Conservation (phyloP, 2,888 invertebrate species). For the Nomada flava region DNA sequence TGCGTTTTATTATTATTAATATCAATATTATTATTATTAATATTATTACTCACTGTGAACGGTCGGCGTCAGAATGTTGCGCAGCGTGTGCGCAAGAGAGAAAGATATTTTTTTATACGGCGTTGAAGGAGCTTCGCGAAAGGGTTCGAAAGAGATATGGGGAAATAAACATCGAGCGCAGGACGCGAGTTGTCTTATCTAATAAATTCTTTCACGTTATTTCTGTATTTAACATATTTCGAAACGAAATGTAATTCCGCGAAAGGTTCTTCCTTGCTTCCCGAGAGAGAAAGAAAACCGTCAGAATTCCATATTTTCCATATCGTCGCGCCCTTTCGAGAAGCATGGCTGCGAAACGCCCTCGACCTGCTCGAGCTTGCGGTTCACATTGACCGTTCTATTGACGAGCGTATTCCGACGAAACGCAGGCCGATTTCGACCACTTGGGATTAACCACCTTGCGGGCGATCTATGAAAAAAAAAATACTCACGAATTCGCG, state of each 20-base stretch:
- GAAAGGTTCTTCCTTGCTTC: not conserved
- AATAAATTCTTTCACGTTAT: not conserved
- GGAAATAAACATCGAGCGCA: conserved; percentile 1
- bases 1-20: conserved; percentile 56
- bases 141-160: conserved; percentile 1
- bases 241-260: not conserved
- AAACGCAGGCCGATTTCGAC: conserved; percentile 22
- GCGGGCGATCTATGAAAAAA: not conserved
- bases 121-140: conserved; percentile 30
- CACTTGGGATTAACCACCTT: not conserved
- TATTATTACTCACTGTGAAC: conserved; percentile 64
- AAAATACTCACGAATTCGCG: conserved; percentile 43
- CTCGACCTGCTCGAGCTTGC: not conserved
- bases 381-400: conserved; percentile 4
- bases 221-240: not conserved
- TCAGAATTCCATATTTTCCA: not conserved
- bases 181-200: conserved; percentile 4
- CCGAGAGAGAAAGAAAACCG: not conserved
- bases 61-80: conserved; percentile 58
- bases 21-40: conserved; percentile 64
- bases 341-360: conserved; percentile 2
- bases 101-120: conserved; percentile 66
- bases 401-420: conserved; percentile 3
- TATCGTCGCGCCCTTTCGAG: conserved; percentile 10
- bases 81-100: conserved; percentile 37